Conservation (phyloP, 2,113 vertebrate genomes). For the Eretmochelys imbricata region DNA sequence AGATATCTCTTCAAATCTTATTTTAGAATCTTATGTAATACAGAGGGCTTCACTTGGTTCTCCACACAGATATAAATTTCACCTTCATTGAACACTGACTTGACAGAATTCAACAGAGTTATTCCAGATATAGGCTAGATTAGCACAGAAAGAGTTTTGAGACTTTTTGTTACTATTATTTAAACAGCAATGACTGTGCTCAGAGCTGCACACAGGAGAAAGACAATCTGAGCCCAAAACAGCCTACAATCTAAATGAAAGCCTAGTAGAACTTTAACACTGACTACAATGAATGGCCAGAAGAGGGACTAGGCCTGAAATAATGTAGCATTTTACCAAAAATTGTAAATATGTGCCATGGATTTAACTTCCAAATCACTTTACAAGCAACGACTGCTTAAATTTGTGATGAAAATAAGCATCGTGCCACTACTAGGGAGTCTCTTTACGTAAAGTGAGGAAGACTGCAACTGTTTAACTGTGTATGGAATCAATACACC, state of each 20-base stretch:
- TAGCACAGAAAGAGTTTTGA: too few relatives aligned
- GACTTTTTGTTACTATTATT: too few relatives aligned
- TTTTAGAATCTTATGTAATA: too few relatives aligned
- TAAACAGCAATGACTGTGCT: too few relatives aligned
- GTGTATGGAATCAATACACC: not conserved
- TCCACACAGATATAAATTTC: too few relatives aligned
- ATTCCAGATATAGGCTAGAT: too few relatives aligned
- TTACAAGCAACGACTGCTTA: not conserved
- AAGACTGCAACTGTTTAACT: not conserved
- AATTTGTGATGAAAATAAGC: not conserved
- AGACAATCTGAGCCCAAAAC: not conserved
- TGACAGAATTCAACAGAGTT: too few relatives aligned
- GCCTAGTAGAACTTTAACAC: not conserved
- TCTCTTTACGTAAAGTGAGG: rapidly evolving
- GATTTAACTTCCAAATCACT: not conserved
- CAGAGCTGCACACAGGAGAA: not conserved
- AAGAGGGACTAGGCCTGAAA: too few relatives aligned
- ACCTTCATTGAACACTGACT: too few relatives aligned
- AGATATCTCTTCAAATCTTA: too few relatives aligned
- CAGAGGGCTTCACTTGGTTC: too few relatives aligned
- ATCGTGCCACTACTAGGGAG: not conserved
- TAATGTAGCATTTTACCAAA: too few relatives aligned
- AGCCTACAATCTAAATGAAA: not conserved
- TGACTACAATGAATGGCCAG: not conserved
- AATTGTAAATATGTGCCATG: not conserved